These are phyloP conservation scores for Macrobrachium nipponense DNA, from an alignment of 1,140 invertebrate species.

Conservation along the genomic window DNA sequence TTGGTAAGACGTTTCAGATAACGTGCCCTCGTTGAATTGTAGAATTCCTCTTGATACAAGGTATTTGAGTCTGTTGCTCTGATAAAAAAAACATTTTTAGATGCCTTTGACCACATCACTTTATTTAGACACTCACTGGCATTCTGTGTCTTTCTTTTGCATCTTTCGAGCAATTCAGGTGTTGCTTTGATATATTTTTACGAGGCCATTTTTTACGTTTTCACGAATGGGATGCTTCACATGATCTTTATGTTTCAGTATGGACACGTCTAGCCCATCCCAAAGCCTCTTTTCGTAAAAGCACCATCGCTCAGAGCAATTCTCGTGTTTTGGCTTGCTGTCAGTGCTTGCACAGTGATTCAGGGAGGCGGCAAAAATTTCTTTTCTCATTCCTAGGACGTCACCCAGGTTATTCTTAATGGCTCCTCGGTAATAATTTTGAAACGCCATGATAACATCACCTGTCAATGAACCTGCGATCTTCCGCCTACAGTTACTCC, in stretches of 20 bases:
- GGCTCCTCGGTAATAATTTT: slow-evolving; percentile 4
- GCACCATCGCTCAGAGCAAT: slow-evolving; percentile 14
- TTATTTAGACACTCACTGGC: slow-evolving; percentile 6
- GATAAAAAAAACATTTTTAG: slow-evolving; percentile 6
- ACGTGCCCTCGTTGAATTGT: neutral
- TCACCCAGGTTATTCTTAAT: slow-evolving; percentile 1
- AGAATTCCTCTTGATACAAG: neutral
- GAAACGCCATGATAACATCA: no score
- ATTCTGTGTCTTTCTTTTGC: slow-evolving; percentile 5
- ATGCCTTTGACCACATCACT: slow-evolving; percentile 17
- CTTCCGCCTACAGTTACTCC: slow-evolving; percentile 3
- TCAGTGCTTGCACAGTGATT: slow-evolving; percentile 10
- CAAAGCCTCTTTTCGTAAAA: neutral
- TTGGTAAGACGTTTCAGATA: no score
- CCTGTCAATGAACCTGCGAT: neutral
- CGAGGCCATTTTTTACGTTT: slow-evolving; percentile 10
- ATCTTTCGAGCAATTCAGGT: slow-evolving; percentile 8
- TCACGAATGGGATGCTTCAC: neutral
- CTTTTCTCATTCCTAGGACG: neutral
- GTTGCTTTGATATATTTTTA: neutral
- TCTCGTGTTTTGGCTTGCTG: neutral
- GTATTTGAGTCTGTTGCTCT: slow-evolving; percentile 1
- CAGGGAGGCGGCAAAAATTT: neutral
- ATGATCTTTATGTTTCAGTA: neutral
- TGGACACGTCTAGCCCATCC: slow-evolving; percentile 5